Evolutionary conservation across 2,797 vertebrate species (phyloP).

Genomic region (Amblyopsis hoosieri): DNA sequence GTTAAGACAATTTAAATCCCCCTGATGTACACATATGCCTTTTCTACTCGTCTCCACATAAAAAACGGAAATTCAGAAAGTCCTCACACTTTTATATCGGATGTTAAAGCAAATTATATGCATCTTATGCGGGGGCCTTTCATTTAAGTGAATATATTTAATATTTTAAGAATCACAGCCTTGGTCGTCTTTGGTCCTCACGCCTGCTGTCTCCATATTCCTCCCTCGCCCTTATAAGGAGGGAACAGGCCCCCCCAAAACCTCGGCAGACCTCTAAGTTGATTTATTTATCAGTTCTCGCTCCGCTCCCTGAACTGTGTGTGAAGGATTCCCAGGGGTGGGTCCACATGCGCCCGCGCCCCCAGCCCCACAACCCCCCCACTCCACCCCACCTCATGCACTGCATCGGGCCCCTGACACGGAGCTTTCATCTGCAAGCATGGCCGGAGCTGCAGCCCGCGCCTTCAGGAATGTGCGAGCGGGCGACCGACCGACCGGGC

Average conservation of each 20-base stretch:
- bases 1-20: conserved; percentile 75
- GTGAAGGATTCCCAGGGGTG: conserved; percentile 81
- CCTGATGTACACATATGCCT: conserved; percentile 76
- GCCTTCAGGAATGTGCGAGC: conserved; percentile 64
- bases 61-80: conserved; percentile 80
- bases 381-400: background rate
- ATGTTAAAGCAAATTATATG: conserved; percentile 79
- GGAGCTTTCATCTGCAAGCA: conserved; percentile 69
- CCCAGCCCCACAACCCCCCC: background rate
- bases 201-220: conserved; percentile 62
- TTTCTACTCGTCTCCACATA: conserved; percentile 80
- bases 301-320: conserved; percentile 73
- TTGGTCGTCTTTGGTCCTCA: conserved; percentile 80
- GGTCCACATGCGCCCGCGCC: conserved; percentile 55
- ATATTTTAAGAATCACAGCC: conserved; percentile 83
- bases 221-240: conserved; percentile 73
- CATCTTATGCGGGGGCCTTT: conserved; percentile 79
- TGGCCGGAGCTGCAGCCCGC: conserved; percentile 45
- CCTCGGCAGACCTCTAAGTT: conserved; percentile 81
- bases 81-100: conserved; percentile 79
- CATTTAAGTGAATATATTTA: conserved; percentile 84
- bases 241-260: conserved; percentile 74
- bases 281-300: conserved; percentile 85
- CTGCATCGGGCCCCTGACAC: background rate
- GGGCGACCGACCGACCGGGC: conserved; percentile 44